Conservation (phyloP, 1,140 invertebrate genomes). For the Oppia nitens region DNA sequence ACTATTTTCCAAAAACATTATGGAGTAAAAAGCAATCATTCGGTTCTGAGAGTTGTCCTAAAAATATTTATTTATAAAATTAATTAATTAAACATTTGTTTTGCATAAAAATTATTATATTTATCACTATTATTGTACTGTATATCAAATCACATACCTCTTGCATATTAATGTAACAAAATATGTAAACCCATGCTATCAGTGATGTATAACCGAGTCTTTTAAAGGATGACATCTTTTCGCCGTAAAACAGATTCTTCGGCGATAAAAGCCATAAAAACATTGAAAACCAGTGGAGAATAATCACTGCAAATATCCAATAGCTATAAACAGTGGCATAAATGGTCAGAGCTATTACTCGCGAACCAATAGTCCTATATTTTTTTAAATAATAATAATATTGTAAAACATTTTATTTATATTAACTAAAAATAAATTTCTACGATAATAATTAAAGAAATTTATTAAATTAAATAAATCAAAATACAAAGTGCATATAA, state of each 20-base stretch:
- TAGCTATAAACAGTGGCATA: constrained; percentile 68
- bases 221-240: constrained; percentile 43
- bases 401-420: too few species aligned
- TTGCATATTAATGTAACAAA: constrained; percentile 76
- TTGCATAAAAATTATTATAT: background rate
- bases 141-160: constrained; percentile 32
- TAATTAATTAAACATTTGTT: background rate
- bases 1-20: constrained; percentile 74
- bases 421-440: too few species aligned
- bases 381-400: constrained; percentile 4
- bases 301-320: constrained; percentile 62
- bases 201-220: constrained; percentile 50
- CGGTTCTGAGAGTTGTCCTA: constrained; percentile 49
- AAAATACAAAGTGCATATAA: too few species aligned
- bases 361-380: constrained; percentile 48
- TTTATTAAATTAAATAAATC: too few species aligned
- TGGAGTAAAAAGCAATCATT: constrained; percentile 72
- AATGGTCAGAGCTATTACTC: constrained; percentile 58
- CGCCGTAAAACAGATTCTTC: constrained; percentile 57
- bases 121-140: background rate
- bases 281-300: constrained; percentile 65
- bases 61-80: background rate
- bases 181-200: constrained; percentile 67
- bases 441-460: too few species aligned
- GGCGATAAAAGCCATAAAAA: constrained; percentile 68